Percentiles rank a stretch among this genome's conserved stretches.
Evolutionary conservation across 2,113 vertebrate species (phyloP).

Genomic region (Struthio camelus): DNA sequence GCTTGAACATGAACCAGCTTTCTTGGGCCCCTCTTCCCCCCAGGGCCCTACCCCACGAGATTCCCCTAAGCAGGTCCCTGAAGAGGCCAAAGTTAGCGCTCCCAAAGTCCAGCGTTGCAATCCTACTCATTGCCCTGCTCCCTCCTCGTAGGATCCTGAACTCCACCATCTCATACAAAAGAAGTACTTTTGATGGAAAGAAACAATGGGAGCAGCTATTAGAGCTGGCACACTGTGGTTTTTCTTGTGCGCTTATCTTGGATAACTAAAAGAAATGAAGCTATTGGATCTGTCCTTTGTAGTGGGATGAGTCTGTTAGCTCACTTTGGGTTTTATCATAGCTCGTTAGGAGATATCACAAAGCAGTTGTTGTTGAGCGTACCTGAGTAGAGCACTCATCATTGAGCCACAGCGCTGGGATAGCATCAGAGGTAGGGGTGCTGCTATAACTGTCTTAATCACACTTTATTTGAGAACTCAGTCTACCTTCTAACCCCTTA

Average conservation of each 20-base stretch:
- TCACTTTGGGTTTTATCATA: not conserved
- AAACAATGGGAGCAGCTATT: not conserved
- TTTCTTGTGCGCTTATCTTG: not conserved
- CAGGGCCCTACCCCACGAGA: too few species aligned
- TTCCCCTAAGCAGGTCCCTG: too few species aligned
- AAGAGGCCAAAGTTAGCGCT: too few species aligned
- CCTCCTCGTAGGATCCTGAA: too few species aligned
- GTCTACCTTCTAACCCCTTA: not conserved
- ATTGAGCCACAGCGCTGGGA: not conserved
- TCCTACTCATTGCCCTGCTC: too few species aligned
- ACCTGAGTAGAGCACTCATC: not conserved
- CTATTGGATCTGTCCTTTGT: not conserved
- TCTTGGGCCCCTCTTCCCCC: too few species aligned
- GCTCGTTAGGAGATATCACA: not conserved
- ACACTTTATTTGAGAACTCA: not conserved
- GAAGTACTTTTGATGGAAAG: not conserved
- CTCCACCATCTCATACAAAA: too few species aligned
- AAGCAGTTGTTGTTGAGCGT: not conserved
- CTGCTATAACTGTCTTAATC: accelerated
- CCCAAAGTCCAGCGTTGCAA: too few species aligned
- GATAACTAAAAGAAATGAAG: not conserved
- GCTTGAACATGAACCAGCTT: too few species aligned
- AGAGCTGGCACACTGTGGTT: not conserved
- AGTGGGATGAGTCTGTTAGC: not conserved
- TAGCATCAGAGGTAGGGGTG: not conserved